phyloP scores from a whole-genome alignment of 2,888 invertebrate species.

The Clistopyga incitator region DNA sequence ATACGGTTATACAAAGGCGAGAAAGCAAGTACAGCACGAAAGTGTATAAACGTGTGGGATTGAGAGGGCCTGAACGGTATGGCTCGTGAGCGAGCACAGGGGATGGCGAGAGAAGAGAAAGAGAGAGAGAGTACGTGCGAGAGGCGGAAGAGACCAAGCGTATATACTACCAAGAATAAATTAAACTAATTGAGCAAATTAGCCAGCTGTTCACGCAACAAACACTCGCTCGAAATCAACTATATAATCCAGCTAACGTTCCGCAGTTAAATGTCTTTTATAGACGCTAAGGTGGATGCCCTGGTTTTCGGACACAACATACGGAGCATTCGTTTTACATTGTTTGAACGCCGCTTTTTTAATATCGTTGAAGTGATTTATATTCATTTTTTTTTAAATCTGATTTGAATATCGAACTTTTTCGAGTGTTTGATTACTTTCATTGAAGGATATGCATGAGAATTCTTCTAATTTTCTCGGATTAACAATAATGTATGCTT shows the following conservation, averaged over 20 bases:
- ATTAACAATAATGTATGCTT: too few relatives aligned
- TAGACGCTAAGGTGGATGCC: neutral
- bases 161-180: slow-evolving; percentile 81
- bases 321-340: too few relatives aligned
- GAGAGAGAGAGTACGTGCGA: slow-evolving; percentile 31
- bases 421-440: too few relatives aligned
- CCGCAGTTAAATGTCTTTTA: neutral
- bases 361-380: too few relatives aligned
- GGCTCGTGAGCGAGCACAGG: slow-evolving; percentile 11
- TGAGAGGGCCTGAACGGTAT: slow-evolving; percentile 36
- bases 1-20: neutral
- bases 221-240: slow-evolving; percentile 64
- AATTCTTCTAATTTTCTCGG: too few relatives aligned
- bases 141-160: slow-evolving; percentile 68
- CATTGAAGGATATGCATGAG: too few relatives aligned
- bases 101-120: neutral
- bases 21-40: slow-evolving; percentile 40
- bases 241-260: slow-evolving; percentile 3
- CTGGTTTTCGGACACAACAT: neutral
- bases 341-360: too few relatives aligned
- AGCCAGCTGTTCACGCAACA: slow-evolving; percentile 79
- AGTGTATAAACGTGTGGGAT: slow-evolving; percentile 55
- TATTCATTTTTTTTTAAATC: too few relatives aligned
- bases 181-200: slow-evolving; percentile 82
- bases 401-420: too few relatives aligned